Conservation (phyloP, 2,888 invertebrate genomes). For the Agriotes lineatus region DNA sequence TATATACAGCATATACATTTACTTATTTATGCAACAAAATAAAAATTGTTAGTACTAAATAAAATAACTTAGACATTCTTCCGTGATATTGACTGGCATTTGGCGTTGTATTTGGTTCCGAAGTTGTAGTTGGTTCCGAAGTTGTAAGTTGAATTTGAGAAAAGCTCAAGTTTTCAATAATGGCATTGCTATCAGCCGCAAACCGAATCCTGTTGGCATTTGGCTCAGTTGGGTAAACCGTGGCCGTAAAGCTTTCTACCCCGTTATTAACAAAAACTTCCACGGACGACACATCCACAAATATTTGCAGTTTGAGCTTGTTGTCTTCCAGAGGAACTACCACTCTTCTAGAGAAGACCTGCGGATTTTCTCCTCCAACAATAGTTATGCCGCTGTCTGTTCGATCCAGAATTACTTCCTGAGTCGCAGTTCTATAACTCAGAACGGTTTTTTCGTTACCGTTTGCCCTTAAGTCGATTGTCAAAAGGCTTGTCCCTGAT, state of each 20-base stretch:
- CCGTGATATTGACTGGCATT: too few relatives aligned
- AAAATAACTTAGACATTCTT: too few relatives aligned
- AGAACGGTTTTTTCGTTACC: background rate
- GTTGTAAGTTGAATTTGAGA: background rate
- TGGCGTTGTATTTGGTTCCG: too few relatives aligned
- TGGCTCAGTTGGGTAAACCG: background rate
- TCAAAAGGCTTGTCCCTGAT: background rate
- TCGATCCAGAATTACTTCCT: background rate
- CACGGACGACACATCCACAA: background rate
- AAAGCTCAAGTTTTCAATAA: background rate
- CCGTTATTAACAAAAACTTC: background rate
- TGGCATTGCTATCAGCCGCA: background rate
- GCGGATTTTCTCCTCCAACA: background rate
- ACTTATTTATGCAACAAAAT: too few relatives aligned
- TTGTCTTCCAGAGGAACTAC: background rate
- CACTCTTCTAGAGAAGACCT: background rate
- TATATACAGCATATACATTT: too few relatives aligned
- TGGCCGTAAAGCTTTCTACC: background rate
- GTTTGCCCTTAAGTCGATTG: background rate
- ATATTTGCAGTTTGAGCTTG: background rate
- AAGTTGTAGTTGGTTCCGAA: too few relatives aligned
- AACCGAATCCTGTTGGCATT: background rate
- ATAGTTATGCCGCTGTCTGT: background rate
- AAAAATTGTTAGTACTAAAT: too few relatives aligned
- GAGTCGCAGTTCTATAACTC: background rate